Evolutionary conservation across 2,113 vertebrate species (phyloP).

Genomic region (Talpa occidentalis): DNA sequence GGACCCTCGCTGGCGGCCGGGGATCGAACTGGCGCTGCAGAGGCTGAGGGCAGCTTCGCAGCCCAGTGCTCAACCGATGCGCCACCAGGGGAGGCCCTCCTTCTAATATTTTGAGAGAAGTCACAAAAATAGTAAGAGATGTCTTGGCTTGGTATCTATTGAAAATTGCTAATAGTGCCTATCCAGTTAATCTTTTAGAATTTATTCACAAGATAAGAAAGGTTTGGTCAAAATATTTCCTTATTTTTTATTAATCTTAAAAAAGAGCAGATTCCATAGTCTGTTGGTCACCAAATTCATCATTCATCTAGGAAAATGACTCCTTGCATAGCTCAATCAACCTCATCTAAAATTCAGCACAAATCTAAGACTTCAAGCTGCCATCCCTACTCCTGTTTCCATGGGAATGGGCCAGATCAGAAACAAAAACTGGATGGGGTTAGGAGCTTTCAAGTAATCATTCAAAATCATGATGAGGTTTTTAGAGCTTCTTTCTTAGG

Average conservation of each 20-base stretch:
- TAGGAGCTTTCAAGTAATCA: slow-evolving; percentile 81
- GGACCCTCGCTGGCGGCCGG: too few relatives aligned
- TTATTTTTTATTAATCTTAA: slow-evolving; percentile 11
- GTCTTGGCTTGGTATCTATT: background rate
- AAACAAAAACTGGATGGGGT: slow-evolving; percentile 54
- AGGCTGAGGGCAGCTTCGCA: too few relatives aligned
- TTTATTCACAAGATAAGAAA: background rate
- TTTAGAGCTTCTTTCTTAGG: slow-evolving; percentile 76
- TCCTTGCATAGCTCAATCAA: slow-evolving; percentile 65
- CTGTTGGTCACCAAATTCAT: slow-evolving; percentile 51
- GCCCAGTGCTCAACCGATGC: too few relatives aligned
- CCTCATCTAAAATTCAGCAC: slow-evolving; percentile 66
- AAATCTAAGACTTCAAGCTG: slow-evolving; percentile 63
- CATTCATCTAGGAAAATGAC: slow-evolving; percentile 65
- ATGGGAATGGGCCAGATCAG: slow-evolving; percentile 73
- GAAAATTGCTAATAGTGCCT: background rate
- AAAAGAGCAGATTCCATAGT: background rate
- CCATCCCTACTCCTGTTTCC: slow-evolving; percentile 68
- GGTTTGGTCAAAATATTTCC: slow-evolving; percentile 37
- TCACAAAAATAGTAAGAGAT: background rate
- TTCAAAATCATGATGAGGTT: slow-evolving; percentile 77
- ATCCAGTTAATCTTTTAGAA: background rate
- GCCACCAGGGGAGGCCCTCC: too few relatives aligned
- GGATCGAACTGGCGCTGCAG: too few relatives aligned
- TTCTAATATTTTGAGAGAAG: slow-evolving; percentile 22